Percentiles rank a stretch among this genome's conserved stretches.
Evolutionary conservation across 2,113 vertebrate species (phyloP).

Genomic region (Collichthys lucidus): DNA sequence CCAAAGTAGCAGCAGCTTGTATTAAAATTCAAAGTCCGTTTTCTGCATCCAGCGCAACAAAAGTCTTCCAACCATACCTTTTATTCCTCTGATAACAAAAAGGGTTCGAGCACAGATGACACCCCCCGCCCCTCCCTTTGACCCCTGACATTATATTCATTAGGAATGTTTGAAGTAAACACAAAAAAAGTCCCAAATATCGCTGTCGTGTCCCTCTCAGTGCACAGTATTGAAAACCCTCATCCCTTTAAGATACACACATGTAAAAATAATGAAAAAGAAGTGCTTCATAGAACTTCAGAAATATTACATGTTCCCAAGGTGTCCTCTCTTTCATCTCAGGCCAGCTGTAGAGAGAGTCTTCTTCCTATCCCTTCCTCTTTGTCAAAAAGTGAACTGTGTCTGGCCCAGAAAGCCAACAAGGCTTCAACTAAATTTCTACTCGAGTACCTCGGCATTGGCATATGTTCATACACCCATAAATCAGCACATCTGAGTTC

Average conservation of each 20-base stretch:
- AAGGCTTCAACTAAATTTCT: conserved; percentile 41
- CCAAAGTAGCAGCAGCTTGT: conserved; percentile 75
- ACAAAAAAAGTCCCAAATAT: conserved; percentile 63
- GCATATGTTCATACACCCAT: conserved; percentile 60
- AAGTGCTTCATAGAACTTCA: conserved; percentile 64
- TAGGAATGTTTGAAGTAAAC: conserved; percentile 84
- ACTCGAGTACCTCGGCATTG: conserved; percentile 68
- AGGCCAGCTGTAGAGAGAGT: conserved; percentile 78
- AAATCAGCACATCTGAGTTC: conserved; percentile 73
- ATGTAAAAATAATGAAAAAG: conserved; percentile 60
- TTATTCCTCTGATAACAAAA: conserved; percentile 45
- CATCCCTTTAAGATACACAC: conserved; percentile 68
- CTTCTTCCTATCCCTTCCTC: conserved; percentile 58
- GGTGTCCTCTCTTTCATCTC: conserved; percentile 65
- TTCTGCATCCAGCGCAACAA: conserved; percentile 78
- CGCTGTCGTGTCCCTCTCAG: conserved; percentile 75
- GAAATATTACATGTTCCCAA: conserved; percentile 34
- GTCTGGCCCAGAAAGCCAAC: conserved; percentile 53
- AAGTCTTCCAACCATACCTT: conserved; percentile 58
- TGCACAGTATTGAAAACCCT: conserved; percentile 68
- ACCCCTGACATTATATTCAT: conserved; percentile 54
- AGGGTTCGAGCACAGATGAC: conserved; percentile 29
- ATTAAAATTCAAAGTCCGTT: conserved; percentile 63
- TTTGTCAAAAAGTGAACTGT: conserved; percentile 53
- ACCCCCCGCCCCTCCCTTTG: background rate